Percentiles rank a stretch among this genome's conserved stretches.
Evolutionary conservation across 1,140 invertebrate species (phyloP).

Genomic region (Doryteuthis pealeii): DNA sequence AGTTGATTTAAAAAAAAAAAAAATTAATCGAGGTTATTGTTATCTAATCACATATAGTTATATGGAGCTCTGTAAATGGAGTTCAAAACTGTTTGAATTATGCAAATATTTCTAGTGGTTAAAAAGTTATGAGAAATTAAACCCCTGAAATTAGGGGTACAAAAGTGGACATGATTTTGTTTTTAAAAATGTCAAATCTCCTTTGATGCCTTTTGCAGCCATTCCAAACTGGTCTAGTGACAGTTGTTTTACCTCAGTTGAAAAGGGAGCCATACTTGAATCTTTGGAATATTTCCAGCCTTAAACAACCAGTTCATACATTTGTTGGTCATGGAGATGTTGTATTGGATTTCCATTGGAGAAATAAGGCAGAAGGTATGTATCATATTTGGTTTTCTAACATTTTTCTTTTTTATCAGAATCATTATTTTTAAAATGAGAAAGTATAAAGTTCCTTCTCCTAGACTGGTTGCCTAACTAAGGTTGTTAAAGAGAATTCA

Average conservation of each 20-base stretch:
- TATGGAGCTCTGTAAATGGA: too few relatives aligned
- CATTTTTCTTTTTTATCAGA: neutral
- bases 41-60: too few relatives aligned
- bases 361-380: constrained; percentile 64
- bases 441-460: neutral
- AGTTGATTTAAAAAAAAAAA: too few relatives aligned
- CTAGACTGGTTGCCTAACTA: too few relatives aligned
- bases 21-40: too few relatives aligned
- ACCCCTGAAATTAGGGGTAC: too few relatives aligned
- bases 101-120: too few relatives aligned
- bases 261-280: constrained; percentile 78
- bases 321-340: constrained; percentile 92
- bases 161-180: too few relatives aligned
- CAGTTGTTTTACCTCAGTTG: constrained; percentile 82
- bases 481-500: neutral
- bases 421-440: neutral
- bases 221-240: constrained; percentile 88
- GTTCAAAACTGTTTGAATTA: too few relatives aligned
- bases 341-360: constrained; percentile 93
- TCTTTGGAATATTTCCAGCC: constrained; percentile 74
- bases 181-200: too few relatives aligned
- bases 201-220: constrained; percentile 71
- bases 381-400: neutral
- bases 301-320: constrained; percentile 73
- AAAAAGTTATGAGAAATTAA: too few relatives aligned